phyloP scores from a whole-genome alignment of 2,888 invertebrate genomes.

The Leptopterna dolabrata region DNA sequence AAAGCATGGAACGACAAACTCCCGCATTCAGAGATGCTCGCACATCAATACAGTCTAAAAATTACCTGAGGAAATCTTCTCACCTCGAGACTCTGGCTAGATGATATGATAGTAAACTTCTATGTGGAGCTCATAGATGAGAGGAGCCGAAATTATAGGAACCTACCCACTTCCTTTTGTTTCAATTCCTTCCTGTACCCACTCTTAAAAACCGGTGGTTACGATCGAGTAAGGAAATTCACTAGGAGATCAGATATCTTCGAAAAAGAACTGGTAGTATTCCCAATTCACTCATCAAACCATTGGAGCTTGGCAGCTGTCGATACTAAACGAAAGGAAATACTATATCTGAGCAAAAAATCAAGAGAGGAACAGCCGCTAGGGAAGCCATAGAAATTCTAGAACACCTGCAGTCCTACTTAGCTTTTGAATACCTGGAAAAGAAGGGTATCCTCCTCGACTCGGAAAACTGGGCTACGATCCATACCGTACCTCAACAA shows the following conservation, averaged over 20 bases:
- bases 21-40: background rate
- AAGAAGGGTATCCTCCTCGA: background rate
- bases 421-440: conserved; percentile 19
- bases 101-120: conserved; percentile 11
- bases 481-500: background rate
- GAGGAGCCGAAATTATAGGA: background rate
- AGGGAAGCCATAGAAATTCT: background rate
- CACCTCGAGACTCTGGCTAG: background rate
- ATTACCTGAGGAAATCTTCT: background rate
- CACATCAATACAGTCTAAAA: background rate
- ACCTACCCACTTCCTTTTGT: background rate
- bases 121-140: conserved; percentile 15
- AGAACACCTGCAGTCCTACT: background rate
- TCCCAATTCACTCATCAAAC: background rate
- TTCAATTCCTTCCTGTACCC: conserved; percentile 18
- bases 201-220: background rate
- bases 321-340: background rate
- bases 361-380: background rate
- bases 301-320: background rate
- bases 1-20: background rate
- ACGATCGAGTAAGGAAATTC: conserved; percentile 7
- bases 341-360: background rate
- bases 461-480: conserved; percentile 22
- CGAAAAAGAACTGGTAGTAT: background rate
- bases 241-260: background rate